phyloP scores from a whole-genome alignment of 2,113 vertebrate species.

The Oncorhynchus masou region DNA sequence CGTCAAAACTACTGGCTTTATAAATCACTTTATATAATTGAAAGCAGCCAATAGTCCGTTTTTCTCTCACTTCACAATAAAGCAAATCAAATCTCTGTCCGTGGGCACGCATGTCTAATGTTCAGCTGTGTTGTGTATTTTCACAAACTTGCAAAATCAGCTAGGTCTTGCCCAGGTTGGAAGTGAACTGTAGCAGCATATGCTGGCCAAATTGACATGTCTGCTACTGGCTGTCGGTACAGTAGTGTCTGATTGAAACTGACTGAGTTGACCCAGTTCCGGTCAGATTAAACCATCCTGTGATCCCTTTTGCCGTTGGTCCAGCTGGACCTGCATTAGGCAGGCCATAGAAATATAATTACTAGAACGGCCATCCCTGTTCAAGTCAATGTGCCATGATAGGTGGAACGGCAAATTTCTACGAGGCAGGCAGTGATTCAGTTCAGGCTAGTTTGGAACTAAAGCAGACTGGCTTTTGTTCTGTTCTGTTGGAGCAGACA shows the following conservation, averaged over 20 bases:
- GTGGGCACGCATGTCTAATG: slow-evolving; percentile 17
- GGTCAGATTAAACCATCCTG: slow-evolving; percentile 62
- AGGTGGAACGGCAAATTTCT: too few species aligned
- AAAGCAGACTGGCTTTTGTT: slow-evolving; percentile 49
- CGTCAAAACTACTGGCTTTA: neutral
- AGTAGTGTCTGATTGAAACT: slow-evolving; percentile 52
- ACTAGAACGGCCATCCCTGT: too few species aligned
- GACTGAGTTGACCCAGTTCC: slow-evolving; percentile 66
- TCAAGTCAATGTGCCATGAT: too few species aligned
- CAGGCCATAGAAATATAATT: neutral
- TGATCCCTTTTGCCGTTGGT: slow-evolving; percentile 51
- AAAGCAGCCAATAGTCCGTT: slow-evolving; percentile 4
- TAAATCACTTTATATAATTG: neutral
- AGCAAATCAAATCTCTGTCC: slow-evolving; percentile 20
- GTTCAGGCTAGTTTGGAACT: slow-evolving; percentile 45
- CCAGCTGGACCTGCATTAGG: slow-evolving; percentile 48
- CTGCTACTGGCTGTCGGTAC: neutral
- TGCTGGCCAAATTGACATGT: slow-evolving; percentile 2
- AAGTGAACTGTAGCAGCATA: neutral
- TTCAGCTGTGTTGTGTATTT: slow-evolving; percentile 26
- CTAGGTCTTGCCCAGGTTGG: slow-evolving; percentile 26
- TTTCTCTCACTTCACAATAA: neutral
- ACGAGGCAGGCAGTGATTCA: slow-evolving; percentile 2
- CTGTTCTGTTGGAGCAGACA: slow-evolving; percentile 32
- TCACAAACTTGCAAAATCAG: slow-evolving; percentile 22